Evolutionary conservation across 1,140 invertebrate genomes (phyloP), one percentile per base, ranked within the genome.

Genomic region (Nebria ingens): DNA sequence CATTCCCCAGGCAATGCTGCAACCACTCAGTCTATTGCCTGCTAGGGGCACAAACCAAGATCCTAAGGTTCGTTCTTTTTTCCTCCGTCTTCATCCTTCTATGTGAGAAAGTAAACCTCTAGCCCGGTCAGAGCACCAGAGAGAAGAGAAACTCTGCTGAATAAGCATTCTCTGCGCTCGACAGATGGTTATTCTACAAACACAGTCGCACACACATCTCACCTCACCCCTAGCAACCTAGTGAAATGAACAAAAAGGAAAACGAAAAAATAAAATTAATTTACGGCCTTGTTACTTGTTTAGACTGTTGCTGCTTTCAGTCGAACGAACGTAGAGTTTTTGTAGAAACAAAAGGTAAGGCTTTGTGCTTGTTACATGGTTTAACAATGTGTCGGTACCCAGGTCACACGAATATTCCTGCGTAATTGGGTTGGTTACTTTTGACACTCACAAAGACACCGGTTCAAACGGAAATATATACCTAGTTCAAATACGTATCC

Each of bases 21-120:
- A 45, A 45, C 40, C 40, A 45, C 40, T 45, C 40, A 45, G 40
- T 45, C 40, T 45, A 45, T 45, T 45, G 25, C 25, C 25, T 45
- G 40, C 40, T 17, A 17, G 40, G 40, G n/a, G 25, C 40, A 17
- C 4, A 17, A 45, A 45, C 6, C 40, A 45, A 11, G 40, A n/a
- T 9, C 40, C 40, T 17, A 3, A 17, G 40, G 17, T 17, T 17
- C 40, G 40, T 17, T 45, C 17, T 45, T 45, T 45, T 17, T 17
- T 11, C 40, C 25, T 34, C n/a, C n/a, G n/a, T n/a, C n/a, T n/a
- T n/a, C n/a, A n/a, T n/a, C n/a, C n/a, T n/a, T n/a, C n/a, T n/a
- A n/a, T n/a, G 25, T n/a, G n/a, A 17, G 40, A 9, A 45, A 45
- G 40, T 45, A 45, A 45, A 45, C 40, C 40, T n/a, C n/a, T n/a